These are phyloP conservation scores for Drosophila algonquin DNA, from an alignment of 2,888 invertebrate species.

Conservation along the genomic window DNA sequence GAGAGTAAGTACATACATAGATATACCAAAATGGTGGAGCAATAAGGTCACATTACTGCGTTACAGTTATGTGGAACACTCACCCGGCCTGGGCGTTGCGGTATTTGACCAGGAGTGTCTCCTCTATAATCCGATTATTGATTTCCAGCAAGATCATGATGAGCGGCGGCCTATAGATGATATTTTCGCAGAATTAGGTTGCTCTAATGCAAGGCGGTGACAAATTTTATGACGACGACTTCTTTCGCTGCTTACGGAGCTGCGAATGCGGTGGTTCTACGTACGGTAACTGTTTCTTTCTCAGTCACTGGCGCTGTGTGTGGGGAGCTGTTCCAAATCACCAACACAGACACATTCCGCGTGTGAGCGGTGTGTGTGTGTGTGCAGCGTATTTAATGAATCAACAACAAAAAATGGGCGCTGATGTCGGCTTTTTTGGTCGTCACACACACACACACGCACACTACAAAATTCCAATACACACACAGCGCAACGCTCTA, in stretches of 20 bases:
- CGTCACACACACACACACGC: slow-evolving; percentile 61
- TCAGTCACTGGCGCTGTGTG: slow-evolving; percentile 47
- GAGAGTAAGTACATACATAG: slow-evolving; percentile 4
- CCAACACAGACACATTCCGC: slow-evolving; percentile 53
- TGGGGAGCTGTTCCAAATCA: slow-evolving; percentile 69
- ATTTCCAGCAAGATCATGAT: slow-evolving; percentile 98
- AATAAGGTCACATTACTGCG: slow-evolving; percentile 22
- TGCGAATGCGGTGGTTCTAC: slow-evolving; percentile 63
- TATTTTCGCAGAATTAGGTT: slow-evolving; percentile 36
- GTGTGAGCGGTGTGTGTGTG: slow-evolving; percentile 19
- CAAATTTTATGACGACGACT: slow-evolving; percentile 78
- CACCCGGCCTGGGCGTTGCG: slow-evolving; percentile 98
- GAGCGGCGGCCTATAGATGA: slow-evolving; percentile 12
- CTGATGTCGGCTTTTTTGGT: slow-evolving; percentile 81
- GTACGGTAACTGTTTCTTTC: slow-evolving; percentile 73
- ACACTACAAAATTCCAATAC: slow-evolving; percentile 65
- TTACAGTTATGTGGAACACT: slow-evolving; percentile 61
- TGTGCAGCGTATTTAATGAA: slow-evolving; percentile 71
- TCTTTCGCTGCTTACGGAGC: slow-evolving; percentile 64
- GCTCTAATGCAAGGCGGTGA: slow-evolving; percentile 54
- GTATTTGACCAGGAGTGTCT: slow-evolving; percentile 97
- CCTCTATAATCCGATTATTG: slow-evolving; percentile 99
- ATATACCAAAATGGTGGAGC: slow-evolving; percentile 35
- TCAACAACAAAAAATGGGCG: slow-evolving; percentile 81
- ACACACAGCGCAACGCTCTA: slow-evolving; percentile 33